Evolutionary conservation across 1,140 invertebrate species (phyloP).

Genomic region (Drosophila novamexicana): DNA sequence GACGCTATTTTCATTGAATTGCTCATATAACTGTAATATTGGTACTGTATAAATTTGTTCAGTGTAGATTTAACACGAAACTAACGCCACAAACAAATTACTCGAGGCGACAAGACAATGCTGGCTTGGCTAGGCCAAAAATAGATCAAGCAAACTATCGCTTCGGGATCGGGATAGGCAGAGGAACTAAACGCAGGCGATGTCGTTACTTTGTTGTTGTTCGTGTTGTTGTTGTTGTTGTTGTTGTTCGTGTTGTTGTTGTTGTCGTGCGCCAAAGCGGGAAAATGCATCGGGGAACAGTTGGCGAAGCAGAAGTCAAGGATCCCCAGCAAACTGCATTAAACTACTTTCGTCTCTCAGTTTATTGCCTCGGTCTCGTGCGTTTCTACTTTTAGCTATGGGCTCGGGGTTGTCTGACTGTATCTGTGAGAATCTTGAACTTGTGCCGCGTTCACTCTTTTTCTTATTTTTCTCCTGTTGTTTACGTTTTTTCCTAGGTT

Average conservation of each 20-base stretch:
- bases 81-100: constrained; percentile 80
- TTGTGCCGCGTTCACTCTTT: constrained; percentile 74
- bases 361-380: constrained; percentile 71
- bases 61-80: constrained; percentile 60
- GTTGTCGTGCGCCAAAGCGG: constrained; percentile 75
- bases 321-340: constrained; percentile 83
- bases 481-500: constrained; percentile 46
- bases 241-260: constrained; percentile 60
- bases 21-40: not conserved
- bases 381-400: constrained; percentile 74
- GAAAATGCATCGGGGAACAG: constrained; percentile 42
- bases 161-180: constrained; percentile 31
- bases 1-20: not conserved
- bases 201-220: constrained; percentile 23
- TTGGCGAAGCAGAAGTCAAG: constrained; percentile 45
- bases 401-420: constrained; percentile 15
- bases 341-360: constrained; percentile 77
- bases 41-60: constrained; percentile 10
- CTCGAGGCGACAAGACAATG: constrained; percentile 70
- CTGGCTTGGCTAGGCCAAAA: constrained; percentile 62
- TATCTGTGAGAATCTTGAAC: constrained; percentile 80
- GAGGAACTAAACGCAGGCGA: constrained; percentile 53
- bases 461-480: constrained; percentile 46
- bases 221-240: constrained; percentile 52
- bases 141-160: constrained; percentile 76